These are phyloP conservation scores for Imbricaverruca yamaguchii DNA, from an alignment of 2,888 invertebrate species.

Conservation along the genomic window DNA sequence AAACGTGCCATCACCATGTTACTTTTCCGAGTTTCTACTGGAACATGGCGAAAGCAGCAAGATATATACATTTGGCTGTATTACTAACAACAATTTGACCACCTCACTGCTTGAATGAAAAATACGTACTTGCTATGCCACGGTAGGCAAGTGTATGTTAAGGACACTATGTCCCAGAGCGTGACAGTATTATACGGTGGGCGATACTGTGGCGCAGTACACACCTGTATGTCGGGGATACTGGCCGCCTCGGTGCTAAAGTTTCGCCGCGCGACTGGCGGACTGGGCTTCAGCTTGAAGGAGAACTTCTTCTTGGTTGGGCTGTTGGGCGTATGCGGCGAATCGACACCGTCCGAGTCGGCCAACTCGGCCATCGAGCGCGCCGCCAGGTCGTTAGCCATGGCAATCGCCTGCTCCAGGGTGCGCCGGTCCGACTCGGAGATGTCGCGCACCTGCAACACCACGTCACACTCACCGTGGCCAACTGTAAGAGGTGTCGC, in stretches of 20 bases:
- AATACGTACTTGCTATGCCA: too few relatives aligned
- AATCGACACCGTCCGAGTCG: slow-evolving; percentile 34
- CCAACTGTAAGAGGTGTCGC: too few relatives aligned
- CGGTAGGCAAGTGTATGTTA: too few relatives aligned
- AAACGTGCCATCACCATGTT: too few relatives aligned
- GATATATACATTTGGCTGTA: too few relatives aligned
- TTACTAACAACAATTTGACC: too few relatives aligned
- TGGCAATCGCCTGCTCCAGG: slow-evolving; percentile 82
- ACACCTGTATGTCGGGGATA: slow-evolving; percentile 80
- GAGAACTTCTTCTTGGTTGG: slow-evolving; percentile 70
- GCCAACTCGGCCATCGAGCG: slow-evolving; percentile 48
- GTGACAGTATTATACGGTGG: too few relatives aligned
- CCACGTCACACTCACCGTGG: slow-evolving; percentile 33
- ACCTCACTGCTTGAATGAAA: too few relatives aligned
- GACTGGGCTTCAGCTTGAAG: slow-evolving; percentile 59
- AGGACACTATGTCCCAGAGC: too few relatives aligned
- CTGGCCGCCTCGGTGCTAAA: slow-evolving; percentile 82
- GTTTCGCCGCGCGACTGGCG: slow-evolving; percentile 66
- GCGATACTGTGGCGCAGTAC: not conserved
- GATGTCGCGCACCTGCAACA: slow-evolving; percentile 69
- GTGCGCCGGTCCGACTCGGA: slow-evolving; percentile 87
- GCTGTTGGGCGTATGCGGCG: slow-evolving; percentile 47
- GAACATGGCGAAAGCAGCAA: too few relatives aligned
- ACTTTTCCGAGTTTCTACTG: too few relatives aligned
- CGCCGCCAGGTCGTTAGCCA: slow-evolving; percentile 83